These are phyloP conservation scores for Sphenodon punctatus DNA, from an alignment of 2,797 vertebrate genomes.

Conservation along the genomic window DNA sequence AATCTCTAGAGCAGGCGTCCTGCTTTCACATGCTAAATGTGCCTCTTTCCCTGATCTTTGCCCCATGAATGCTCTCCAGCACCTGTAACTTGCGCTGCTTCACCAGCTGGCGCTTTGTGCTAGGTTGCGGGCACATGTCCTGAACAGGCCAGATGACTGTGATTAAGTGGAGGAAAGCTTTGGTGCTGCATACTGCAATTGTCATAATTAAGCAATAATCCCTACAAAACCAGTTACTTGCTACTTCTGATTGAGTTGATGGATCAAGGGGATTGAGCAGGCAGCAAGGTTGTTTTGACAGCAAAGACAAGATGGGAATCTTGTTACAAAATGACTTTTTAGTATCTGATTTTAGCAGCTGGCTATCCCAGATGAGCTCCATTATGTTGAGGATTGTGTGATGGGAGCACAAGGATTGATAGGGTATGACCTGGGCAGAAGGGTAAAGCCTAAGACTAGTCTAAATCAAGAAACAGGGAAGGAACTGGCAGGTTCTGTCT, in stretches of 20 bases:
- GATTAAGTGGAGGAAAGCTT: not conserved
- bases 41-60: not conserved
- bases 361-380: not conserved
- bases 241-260: too few species aligned
- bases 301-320: accelerated
- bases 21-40: not conserved
- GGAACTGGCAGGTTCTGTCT: not conserved
- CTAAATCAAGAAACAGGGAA: accelerated
- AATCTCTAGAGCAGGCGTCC: not conserved
- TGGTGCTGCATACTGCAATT: not conserved
- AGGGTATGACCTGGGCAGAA: not conserved
- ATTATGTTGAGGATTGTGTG: not conserved
- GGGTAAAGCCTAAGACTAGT: accelerated
- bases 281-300: accelerated
- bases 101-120: too few species aligned
- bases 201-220: not conserved
- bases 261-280: accelerated
- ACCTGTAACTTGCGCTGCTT: not conserved
- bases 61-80: not conserved
- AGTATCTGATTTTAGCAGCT: not conserved
- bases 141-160: not conserved
- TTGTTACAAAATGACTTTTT: too few species aligned
- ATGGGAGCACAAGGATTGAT: not conserved
- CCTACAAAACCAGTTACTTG: not conserved
- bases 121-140: not conserved